Conservation (phyloP, 2,888 invertebrate species). For the Drosophila dives region DNA sequence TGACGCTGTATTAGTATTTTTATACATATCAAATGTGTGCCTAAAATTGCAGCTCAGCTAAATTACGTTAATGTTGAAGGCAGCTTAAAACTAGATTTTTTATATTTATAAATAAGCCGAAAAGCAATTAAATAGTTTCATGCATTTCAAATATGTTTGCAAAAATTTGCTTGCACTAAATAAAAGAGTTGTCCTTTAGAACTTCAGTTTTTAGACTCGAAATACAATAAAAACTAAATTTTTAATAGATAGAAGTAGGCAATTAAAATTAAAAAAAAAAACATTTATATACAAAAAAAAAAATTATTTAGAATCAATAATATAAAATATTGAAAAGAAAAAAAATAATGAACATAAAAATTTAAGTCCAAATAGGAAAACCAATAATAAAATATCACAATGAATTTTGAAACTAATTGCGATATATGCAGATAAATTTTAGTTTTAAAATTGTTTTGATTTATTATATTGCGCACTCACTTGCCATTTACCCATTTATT, state of each 20-base stretch:
- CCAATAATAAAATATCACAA: neutral
- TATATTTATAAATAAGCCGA: neutral
- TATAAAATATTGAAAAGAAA: neutral
- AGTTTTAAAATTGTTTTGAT: neutral
- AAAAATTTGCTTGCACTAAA: no score
- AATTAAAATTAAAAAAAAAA: neutral
- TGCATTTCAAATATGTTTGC: neutral
- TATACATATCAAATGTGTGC: neutral
- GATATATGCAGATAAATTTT: neutral
- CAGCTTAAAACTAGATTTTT: neutral
- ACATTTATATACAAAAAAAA: neutral
- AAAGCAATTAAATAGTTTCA: neutral
- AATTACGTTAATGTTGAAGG: neutral
- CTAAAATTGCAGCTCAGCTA: neutral
- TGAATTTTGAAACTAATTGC: neutral
- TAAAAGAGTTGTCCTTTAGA: neutral
- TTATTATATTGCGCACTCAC: neutral
- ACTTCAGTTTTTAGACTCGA: neutral
- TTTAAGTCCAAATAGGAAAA: neutral
- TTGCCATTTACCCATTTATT: neutral
- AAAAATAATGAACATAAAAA: neutral
- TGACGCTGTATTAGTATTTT: conserved; percentile 8
- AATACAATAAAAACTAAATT: neutral
- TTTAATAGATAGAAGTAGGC: neutral
- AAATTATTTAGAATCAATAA: neutral